Evolutionary conservation across 2,113 vertebrate genomes (phyloP).

Genomic region (Mola mola): DNA sequence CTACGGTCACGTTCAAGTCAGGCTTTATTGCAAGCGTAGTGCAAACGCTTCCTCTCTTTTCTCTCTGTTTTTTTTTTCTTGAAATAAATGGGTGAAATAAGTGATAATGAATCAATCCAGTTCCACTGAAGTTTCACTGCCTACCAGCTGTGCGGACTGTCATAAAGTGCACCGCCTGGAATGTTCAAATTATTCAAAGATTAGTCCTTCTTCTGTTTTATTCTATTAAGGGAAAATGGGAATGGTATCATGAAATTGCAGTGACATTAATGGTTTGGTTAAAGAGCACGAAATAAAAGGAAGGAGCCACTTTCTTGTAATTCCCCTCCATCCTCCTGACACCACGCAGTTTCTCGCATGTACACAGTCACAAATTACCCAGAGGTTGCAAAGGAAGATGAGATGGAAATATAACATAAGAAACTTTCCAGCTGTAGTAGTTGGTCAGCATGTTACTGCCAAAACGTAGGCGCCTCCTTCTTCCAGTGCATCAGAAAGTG

Average conservation of each 20-base stretch:
- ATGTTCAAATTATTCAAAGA: conserved; percentile 39
- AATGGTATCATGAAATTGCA: not conserved
- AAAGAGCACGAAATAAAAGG: conserved; percentile 1
- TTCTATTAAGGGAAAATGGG: not conserved
- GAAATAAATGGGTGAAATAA: conserved; percentile 32
- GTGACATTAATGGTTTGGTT: not conserved
- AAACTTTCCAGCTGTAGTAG: too few relatives aligned
- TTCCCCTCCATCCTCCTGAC: not conserved
- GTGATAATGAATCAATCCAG: conserved; percentile 48
- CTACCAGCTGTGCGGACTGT: conserved; percentile 54
- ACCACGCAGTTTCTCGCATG: not conserved
- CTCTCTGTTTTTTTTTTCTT: conserved; percentile 25
- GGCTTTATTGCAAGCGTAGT: conserved; percentile 15
- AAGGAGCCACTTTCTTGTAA: not conserved
- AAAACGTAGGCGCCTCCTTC: too few relatives aligned
- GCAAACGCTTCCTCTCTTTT: conserved; percentile 24
- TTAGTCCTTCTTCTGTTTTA: not conserved
- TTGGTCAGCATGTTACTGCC: too few relatives aligned
- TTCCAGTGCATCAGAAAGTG: too few relatives aligned
- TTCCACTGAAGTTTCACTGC: conserved; percentile 27
- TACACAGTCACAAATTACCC: not conserved
- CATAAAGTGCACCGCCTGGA: conserved; percentile 16
- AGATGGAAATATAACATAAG: too few relatives aligned
- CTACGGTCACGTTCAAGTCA: conserved; percentile 22
- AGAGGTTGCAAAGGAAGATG: too few relatives aligned